Percentiles rank a stretch among this genome's conserved stretches.
phyloP scores from a whole-genome alignment of 2,113 vertebrate genomes.

The Corythoichthys haematopterus region DNA sequence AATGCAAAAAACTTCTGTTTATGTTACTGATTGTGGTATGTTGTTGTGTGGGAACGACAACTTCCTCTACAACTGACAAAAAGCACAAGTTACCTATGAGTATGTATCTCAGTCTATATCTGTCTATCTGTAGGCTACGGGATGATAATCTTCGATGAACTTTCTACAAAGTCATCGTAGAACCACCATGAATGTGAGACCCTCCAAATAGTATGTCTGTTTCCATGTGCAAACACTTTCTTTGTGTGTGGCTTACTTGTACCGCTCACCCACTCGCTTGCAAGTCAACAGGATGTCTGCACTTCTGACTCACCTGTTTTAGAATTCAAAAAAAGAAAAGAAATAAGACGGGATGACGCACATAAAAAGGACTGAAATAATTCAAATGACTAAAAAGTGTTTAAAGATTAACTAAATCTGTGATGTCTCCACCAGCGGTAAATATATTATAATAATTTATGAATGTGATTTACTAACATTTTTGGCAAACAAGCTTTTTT shows the following conservation, averaged over 20 bases:
- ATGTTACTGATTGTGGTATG: conserved; percentile 23
- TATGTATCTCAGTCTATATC: background rate
- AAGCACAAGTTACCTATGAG: background rate
- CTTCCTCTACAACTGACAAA: conserved; percentile 46
- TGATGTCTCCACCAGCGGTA: too few relatives aligned
- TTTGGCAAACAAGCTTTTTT: too few relatives aligned
- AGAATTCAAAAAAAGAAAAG: background rate
- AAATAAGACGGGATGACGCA: background rate
- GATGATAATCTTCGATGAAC: conserved; percentile 37
- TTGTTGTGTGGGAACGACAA: conserved; percentile 36
- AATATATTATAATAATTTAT: too few relatives aligned
- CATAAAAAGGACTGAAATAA: background rate
- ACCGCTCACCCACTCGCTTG: background rate
- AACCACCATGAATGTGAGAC: conserved; percentile 19
- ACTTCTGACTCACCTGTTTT: background rate
- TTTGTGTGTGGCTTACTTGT: background rate
- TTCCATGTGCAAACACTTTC: conserved; percentile 5
- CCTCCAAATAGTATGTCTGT: conserved; percentile 44
- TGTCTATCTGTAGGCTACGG: conserved; percentile 18
- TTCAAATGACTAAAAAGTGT: too few relatives aligned
- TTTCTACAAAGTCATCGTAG: conserved; percentile 39
- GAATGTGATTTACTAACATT: too few relatives aligned
- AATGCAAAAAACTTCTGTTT: background rate
- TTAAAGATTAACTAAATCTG: too few relatives aligned
- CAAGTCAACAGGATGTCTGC: background rate